Evolutionary conservation across 2,888 invertebrate genomes (phyloP).

Genomic region (Petrophora chlorosata): DNA sequence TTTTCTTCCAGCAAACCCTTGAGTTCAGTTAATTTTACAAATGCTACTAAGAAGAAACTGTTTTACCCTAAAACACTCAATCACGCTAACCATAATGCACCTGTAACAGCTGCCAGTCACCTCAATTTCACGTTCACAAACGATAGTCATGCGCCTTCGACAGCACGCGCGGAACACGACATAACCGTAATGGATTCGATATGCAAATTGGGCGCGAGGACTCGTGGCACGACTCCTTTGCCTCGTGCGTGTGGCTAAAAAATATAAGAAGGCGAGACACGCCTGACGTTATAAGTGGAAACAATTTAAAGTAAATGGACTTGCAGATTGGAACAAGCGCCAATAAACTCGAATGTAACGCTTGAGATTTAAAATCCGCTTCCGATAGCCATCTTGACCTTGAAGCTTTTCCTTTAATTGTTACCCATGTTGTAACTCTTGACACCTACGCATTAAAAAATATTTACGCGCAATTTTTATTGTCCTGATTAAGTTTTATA

Average conservation of each 20-base stretch:
- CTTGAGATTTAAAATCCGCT: too few species aligned
- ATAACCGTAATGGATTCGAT: slow-evolving; percentile 36
- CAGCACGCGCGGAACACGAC: slow-evolving; percentile 26
- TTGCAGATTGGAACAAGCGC: too few species aligned
- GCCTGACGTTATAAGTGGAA: slow-evolving; percentile 6
- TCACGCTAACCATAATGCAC: slow-evolving; percentile 5
- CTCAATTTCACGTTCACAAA: slow-evolving; percentile 16
- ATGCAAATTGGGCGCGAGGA: slow-evolving; percentile 35
- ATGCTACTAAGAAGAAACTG: too few species aligned
- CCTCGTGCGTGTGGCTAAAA: slow-evolving; percentile 26
- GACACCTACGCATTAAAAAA: too few species aligned
- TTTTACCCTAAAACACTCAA: not conserved
- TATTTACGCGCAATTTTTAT: too few species aligned
- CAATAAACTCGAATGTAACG: too few species aligned
- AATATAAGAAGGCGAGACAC: slow-evolving; percentile 4
- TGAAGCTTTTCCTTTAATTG: too few species aligned
- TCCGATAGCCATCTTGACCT: too few species aligned
- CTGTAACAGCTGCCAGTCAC: slow-evolving; percentile 8
- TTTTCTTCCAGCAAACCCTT: too few species aligned
- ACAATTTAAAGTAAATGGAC: slow-evolving; percentile 5
- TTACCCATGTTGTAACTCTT: too few species aligned
- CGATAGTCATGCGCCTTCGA: slow-evolving; percentile 21
- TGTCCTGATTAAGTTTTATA: too few species aligned
- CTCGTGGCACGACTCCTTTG: slow-evolving; percentile 32
- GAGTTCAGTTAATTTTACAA: too few species aligned